These are phyloP conservation scores for Monomorium pharaonis DNA, from an alignment of 1,140 invertebrate species.

Conservation along the genomic window DNA sequence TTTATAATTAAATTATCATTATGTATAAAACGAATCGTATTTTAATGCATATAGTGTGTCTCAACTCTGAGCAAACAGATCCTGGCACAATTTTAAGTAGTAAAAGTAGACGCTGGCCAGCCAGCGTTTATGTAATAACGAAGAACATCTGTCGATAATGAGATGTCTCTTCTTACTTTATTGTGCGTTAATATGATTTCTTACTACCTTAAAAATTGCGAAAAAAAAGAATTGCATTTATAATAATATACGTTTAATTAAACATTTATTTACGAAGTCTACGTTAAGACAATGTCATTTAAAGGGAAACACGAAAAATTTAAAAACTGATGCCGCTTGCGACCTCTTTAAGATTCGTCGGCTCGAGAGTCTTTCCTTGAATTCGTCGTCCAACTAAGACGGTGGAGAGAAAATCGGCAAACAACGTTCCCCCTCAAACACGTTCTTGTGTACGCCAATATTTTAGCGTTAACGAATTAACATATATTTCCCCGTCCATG, in stretches of 20 bases:
- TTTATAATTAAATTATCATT: conserved; percentile 11
- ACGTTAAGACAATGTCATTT: background rate
- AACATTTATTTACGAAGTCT: background rate
- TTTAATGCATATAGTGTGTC: conserved; percentile 13
- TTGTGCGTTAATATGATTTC: background rate
- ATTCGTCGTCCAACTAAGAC: background rate
- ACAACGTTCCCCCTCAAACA: background rate
- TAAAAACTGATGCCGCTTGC: background rate
- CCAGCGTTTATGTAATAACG: conserved; percentile 18
- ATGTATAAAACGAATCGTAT: background rate
- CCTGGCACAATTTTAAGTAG: conserved; percentile 42
- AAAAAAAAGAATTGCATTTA: background rate
- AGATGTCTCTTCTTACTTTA: conserved; percentile 16
- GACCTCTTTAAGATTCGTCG: background rate
- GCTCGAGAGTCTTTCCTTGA: background rate
- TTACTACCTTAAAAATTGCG: background rate
- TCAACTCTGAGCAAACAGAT: background rate
- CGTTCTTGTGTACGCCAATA: background rate
- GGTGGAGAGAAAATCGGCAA: background rate
- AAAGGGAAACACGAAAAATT: background rate
- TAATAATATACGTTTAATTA: background rate
- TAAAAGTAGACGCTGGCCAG: conserved; percentile 32
- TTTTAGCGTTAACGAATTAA: conserved; percentile 29
- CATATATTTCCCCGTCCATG: background rate
- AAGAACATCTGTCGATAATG: conserved; percentile 36